A percentile compares a stretch with the other conserved stretches of the same genome.
These are phyloP conservation scores for Zaprionus bogoriensis DNA, from an alignment of 2,888 invertebrate species.

Conservation along the genomic window DNA sequence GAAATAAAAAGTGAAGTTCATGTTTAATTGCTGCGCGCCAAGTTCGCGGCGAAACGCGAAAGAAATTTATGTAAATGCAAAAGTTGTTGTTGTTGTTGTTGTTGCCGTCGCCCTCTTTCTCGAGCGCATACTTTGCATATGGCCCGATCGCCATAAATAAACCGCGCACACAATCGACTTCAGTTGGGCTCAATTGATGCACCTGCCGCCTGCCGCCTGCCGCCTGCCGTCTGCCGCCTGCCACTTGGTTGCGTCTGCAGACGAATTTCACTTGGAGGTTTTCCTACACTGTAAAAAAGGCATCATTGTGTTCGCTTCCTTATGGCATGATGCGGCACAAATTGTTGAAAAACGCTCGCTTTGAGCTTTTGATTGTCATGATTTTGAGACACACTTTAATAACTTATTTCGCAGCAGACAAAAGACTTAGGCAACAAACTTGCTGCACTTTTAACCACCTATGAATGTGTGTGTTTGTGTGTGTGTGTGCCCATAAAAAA, in stretches of 20 bases:
- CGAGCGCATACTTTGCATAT: conserved; percentile 5
- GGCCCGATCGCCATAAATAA: background rate
- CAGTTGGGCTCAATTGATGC: background rate
- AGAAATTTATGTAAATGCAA: conserved; percentile 72
- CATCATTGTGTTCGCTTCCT: too few relatives aligned
- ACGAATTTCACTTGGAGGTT: background rate
- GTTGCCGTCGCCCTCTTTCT: background rate
- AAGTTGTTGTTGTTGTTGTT: conserved; percentile 3
- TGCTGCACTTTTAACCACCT: conserved; percentile 32
- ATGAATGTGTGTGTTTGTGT: background rate
- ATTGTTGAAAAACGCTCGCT: background rate
- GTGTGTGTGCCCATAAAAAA: conserved; percentile 29
- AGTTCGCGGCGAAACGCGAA: conserved; percentile 38
- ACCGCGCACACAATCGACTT: background rate
- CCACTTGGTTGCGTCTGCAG: background rate
- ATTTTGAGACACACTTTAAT: conserved; percentile 1
- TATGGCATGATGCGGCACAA: conserved; percentile 13
- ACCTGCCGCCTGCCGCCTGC: background rate
- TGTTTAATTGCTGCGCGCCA: conserved; percentile 74
- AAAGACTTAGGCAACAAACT: conserved; percentile 66
- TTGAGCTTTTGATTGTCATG: conserved; percentile 4
- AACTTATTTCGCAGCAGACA: conserved; percentile 34
- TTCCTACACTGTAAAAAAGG: background rate
- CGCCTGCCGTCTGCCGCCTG: background rate
- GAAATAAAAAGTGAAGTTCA: conserved; percentile 72